Evolutionary conservation across 1,140 invertebrate genomes (phyloP), one percentile per base, ranked within the genome.

Genomic region (Rhopalosiphum maidis): DNA sequence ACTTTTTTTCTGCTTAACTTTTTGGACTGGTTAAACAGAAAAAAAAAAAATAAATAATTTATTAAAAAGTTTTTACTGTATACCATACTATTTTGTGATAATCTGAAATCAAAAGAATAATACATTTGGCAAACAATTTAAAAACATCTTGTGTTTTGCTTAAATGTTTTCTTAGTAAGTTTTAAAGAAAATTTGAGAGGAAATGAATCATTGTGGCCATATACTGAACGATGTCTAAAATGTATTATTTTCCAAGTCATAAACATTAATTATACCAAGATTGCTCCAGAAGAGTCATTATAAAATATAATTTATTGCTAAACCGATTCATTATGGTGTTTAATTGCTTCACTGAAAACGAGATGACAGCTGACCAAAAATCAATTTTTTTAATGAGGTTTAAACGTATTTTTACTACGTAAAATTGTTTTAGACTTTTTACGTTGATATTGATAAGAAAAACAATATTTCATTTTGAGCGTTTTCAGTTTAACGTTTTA

Each of bases 231-330:
- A 68, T 68, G 90, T 77, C 46, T 91, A 82, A 83, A 91, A 83
- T 51, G 41, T 51, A 91, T 91, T 91, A 91, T 92, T 92, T 91
- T 83, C 60, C 82, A 92, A 51, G n/a, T 92, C 43, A 35, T 92
- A 82, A 48, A 92, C 77, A 92, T 92, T 92, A 92, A 92, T 92
- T 82, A 91, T 68, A 68, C 90, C 25, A 91, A 91, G 55, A 77
- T 91, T 82, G 60, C 41, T 68, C 21, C 7, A 30, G 43, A 68
- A 30, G 41, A 91, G 68, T 77, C 41, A 91, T 68, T 91, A n/a
- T 91, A n/a, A 77, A 91, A 68, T 91, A 91, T 77, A 91, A 82
- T 91, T 77, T 91, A 91, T 91, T 41, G 21, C n/a, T 35, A 83
- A 82, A 83, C 43, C 68, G 51, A 92, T 92, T 92, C 90, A 55